Percentiles rank a stretch among this genome's conserved stretches.
Conservation (phyloP, 2,113 vertebrate species). For the Anseranas semipalmata region DNA sequence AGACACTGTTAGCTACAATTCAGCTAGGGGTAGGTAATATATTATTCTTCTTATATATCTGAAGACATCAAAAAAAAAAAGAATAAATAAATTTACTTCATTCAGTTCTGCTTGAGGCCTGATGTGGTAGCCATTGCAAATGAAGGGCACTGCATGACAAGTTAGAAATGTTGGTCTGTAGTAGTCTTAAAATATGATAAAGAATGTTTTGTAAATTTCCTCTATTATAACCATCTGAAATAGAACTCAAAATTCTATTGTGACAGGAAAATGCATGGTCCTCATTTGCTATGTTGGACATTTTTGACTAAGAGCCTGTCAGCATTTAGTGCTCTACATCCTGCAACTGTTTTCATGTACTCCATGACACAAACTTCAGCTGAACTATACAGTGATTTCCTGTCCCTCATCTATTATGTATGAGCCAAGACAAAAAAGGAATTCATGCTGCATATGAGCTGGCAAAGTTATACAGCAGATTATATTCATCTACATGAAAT, state of each 20-base stretch:
- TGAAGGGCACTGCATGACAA: neutral
- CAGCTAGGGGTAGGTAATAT: neutral
- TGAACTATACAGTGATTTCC: neutral
- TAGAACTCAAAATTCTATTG: neutral
- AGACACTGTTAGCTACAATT: slow-evolving; percentile 4
- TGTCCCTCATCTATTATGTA: neutral
- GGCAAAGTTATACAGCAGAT: neutral
- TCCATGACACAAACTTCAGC: neutral
- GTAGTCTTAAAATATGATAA: neutral
- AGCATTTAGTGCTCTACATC: neutral
- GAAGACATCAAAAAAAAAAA: neutral
- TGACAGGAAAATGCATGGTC: neutral
- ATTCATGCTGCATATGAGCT: neutral
- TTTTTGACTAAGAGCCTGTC: neutral
- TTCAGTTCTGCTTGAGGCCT: neutral
- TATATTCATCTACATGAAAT: neutral
- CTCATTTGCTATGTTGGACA: neutral
- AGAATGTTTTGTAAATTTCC: neutral
- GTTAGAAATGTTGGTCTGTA: neutral
- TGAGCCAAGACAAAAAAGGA: neutral
- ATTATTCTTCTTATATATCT: neutral
- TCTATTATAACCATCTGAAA: neutral
- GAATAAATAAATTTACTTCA: neutral
- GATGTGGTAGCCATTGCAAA: neutral
- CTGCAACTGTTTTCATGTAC: neutral